Base-by-base conservation (phyloP, 1,140 invertebrate genomes). In the Spodoptera litura region DNA sequence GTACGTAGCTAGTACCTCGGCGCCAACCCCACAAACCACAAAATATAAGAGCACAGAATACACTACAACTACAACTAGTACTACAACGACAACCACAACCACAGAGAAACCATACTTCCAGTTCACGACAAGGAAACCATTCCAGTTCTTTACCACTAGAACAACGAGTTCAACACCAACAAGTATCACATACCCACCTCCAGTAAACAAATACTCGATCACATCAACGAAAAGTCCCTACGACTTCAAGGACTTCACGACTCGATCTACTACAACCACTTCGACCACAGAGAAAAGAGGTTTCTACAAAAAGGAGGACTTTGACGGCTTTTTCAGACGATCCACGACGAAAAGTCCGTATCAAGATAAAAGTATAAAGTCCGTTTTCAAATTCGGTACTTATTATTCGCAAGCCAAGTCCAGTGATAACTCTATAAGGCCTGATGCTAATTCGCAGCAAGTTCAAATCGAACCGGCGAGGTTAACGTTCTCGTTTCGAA, bases 171-270 rank as follows among this genome's bases (percentile, higher is more conserved):
- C 83, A 61, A 81, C 84, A 81, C 61, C 83, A 49, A 86, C 80
- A 49, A 75, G 56, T 13, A 76, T 80, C 55, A 89, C 88, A 56
- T 89, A 87, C 80, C 85, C 89, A 78, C 82, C 91, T 83, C 83
- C 89, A 51, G 80, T 94, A 74, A 91, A 92, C 80, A 91, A 90
- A 84, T 95, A 93, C 81, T 95, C 93, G 9, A 88, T 94, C 66
- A 91, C 92, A 5, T 92, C 95, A 31, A 95, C 95, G 12, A 94
- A 89, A 84, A 95, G 92, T 72, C 95, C 95, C 10, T 95, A 95
- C 85, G 94, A 95, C 82, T 95, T 95, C 82, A 91, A 95, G 84
- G 93, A 95, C 76, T 95, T 94, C 79, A 83, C 85, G 5, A 92
- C 89, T n/a, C 91, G 89, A 82, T 76, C 85, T 3, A 88, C 87